These are phyloP conservation scores for Vanessa cardui DNA, from an alignment of 2,888 invertebrate species.

Conservation along the genomic window DNA sequence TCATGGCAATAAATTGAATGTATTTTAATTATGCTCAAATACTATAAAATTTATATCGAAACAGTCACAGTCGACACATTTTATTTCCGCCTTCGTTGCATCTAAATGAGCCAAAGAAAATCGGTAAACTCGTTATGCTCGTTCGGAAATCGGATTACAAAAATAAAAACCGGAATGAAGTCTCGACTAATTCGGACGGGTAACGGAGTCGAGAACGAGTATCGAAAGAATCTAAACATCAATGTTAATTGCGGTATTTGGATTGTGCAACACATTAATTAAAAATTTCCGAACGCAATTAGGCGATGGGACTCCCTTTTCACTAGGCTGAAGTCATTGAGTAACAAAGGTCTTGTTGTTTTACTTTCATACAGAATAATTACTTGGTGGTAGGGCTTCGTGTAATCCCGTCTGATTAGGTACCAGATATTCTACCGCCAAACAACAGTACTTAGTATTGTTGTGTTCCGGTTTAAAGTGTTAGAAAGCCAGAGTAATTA, in stretches of 20 bases:
- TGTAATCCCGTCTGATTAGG: too few relatives aligned
- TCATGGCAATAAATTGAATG: constrained; percentile 6
- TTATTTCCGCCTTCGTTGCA: constrained; percentile 12
- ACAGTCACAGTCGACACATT: constrained; percentile 15
- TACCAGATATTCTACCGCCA: too few relatives aligned
- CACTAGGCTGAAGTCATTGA: too few relatives aligned
- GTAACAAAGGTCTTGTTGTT: too few relatives aligned
- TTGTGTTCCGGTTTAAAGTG: too few relatives aligned
- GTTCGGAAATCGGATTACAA: constrained; percentile 29
- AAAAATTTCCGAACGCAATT: not conserved
- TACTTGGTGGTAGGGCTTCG: too few relatives aligned
- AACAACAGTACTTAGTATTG: too few relatives aligned
- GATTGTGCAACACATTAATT: constrained; percentile 7
- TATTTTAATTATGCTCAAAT: constrained; percentile 16
- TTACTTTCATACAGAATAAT: too few relatives aligned
- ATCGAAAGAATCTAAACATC: constrained; percentile 12
- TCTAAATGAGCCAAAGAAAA: constrained; percentile 19
- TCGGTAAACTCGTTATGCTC: constrained; percentile 19
- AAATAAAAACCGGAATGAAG: constrained; percentile 16
- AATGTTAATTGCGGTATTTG: constrained; percentile 16
- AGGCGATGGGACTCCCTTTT: not conserved
- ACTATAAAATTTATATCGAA: constrained; percentile 17
- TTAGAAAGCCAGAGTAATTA: too few relatives aligned
- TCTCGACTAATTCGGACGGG: constrained; percentile 21
- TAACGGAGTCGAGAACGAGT: constrained; percentile 16